Evolutionary conservation across 1,140 invertebrate genomes (phyloP).

Genomic region (Bombus sibiricus): DNA sequence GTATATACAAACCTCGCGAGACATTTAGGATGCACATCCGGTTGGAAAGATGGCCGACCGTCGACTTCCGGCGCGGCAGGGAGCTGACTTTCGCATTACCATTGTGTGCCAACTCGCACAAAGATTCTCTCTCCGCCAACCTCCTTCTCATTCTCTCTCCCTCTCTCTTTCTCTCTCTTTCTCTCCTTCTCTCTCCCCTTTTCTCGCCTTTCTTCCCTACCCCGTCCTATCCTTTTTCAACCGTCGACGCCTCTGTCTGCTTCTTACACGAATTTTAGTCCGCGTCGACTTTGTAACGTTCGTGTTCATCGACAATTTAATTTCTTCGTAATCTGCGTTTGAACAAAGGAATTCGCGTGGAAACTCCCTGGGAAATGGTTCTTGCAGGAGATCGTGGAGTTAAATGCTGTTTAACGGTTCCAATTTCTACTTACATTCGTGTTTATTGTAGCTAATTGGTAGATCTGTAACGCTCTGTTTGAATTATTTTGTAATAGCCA

Average conservation of each 20-base stretch:
- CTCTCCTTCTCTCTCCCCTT: neutral
- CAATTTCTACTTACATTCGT: neutral
- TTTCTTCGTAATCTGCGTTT: slow-evolving; percentile 23
- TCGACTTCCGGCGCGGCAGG: slow-evolving; percentile 70
- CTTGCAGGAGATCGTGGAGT: neutral
- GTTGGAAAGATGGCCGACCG: slow-evolving; percentile 74
- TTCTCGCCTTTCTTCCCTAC: neutral
- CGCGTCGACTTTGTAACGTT: neutral
- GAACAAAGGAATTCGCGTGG: neutral
- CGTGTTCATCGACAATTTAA: slow-evolving; percentile 21
- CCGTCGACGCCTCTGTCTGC: neutral
- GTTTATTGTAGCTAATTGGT: neutral
- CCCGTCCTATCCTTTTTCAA: neutral
- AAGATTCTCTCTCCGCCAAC: slow-evolving; percentile 56
- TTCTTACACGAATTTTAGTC: slow-evolving; percentile 34
- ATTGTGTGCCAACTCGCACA: slow-evolving; percentile 70
- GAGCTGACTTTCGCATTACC: slow-evolving; percentile 66
- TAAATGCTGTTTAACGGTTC: neutral
- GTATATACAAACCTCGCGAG: slow-evolving; percentile 72
- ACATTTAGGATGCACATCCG: slow-evolving; percentile 75
- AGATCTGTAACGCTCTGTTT: neutral
- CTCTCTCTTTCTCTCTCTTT: slow-evolving; percentile 1
- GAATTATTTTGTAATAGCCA: neutral
- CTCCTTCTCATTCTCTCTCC: slow-evolving; percentile 14
- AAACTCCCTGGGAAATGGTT: neutral